A percentile compares a stretch with the other conserved stretches of the same genome.
Conservation (phyloP, 2,797 vertebrate genomes). For the Geotria australis region DNA sequence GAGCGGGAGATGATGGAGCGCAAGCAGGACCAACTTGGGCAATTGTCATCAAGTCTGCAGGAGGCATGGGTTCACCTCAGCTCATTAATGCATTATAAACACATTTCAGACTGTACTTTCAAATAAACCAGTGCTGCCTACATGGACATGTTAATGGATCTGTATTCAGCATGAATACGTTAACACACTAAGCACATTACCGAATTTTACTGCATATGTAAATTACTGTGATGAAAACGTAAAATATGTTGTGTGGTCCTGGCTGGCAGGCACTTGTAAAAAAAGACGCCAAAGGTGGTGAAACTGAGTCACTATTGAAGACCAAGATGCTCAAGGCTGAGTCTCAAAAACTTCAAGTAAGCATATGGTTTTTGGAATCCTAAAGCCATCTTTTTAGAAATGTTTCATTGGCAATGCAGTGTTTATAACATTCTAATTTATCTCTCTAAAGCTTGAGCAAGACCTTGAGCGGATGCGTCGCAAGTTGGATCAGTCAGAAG, state of each 20-base stretch:
- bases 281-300: conserved; percentile 12
- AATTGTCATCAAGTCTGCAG: conserved; percentile 25
- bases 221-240: not conserved
- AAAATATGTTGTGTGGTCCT: not conserved
- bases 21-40: conserved; percentile 18
- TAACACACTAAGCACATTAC: no score
- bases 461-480: conserved; percentile 30
- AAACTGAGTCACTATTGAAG: conserved; percentile 17
- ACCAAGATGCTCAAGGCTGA: conserved; percentile 30
- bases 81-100: no score
- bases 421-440: not conserved
- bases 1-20: conserved; percentile 19
- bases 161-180: no score
- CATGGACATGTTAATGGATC: no score
- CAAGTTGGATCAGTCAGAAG: conserved; percentile 36
- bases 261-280: conserved; percentile 22
- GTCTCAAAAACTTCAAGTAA: conserved; percentile 35
- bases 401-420: not conserved
- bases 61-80: conserved; percentile 18
- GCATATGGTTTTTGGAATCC: conserved; percentile 2
- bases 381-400: conserved; percentile 1
- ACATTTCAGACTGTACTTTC: no score
- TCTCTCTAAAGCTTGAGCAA: conserved; percentile 23
- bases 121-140: no score
- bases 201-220: no score